A percentile compares a stretch with the other conserved stretches of the same genome.
Conservation (phyloP, 2,797 vertebrate species). For the Squalus acanthias region DNA sequence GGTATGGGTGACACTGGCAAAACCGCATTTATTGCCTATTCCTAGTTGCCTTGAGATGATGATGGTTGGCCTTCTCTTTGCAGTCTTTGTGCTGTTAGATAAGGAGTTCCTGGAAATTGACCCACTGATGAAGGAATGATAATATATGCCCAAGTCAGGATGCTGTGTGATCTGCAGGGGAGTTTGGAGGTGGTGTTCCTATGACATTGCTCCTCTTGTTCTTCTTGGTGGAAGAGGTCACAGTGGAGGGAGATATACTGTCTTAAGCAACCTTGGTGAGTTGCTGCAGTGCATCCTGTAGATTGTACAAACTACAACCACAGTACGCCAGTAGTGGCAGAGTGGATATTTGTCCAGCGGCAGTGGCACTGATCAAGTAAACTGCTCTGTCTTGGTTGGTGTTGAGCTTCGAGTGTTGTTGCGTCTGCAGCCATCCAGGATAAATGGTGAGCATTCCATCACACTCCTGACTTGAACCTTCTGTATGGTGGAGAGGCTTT, state of each 20-base stretch:
- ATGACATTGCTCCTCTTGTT: not conserved
- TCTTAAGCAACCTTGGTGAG: not conserved
- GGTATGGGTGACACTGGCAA: not conserved
- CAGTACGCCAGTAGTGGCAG: not conserved
- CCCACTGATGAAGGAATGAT: not conserved
- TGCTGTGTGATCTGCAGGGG: not conserved
- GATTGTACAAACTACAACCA: not conserved
- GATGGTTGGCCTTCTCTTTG: not conserved
- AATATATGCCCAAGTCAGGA: not conserved
- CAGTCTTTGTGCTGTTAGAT: not conserved
- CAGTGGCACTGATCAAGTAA: not conserved
- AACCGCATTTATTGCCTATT: not conserved
- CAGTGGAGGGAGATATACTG: not conserved
- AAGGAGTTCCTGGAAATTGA: not conserved
- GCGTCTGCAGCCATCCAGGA: not conserved
- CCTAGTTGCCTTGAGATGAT: not conserved
- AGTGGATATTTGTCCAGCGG: not conserved
- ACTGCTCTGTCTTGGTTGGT: not conserved
- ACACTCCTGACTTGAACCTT: not conserved
- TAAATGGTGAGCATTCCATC: not conserved
- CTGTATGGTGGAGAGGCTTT: not conserved
- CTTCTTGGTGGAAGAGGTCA: not conserved
- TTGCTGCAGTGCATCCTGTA: not conserved
- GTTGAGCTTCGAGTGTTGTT: not conserved
- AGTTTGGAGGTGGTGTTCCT: not conserved